phyloP scores from a whole-genome alignment of 2,113 vertebrate genomes.

The Barbus barbus region DNA sequence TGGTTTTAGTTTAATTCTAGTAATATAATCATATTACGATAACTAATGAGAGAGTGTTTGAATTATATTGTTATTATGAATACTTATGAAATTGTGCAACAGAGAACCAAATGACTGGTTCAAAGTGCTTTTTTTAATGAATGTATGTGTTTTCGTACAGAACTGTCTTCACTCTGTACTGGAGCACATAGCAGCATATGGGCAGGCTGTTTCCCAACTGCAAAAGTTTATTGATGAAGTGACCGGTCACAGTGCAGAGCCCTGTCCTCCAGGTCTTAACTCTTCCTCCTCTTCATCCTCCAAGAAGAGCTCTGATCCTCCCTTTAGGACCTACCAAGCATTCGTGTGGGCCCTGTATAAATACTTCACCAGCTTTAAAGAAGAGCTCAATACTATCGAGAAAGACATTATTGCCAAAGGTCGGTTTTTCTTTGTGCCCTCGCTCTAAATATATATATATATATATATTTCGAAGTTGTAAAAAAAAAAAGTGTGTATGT shows the following conservation, averaged over 20 bases:
- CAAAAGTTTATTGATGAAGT: slow-evolving; percentile 98
- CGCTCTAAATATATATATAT: too few relatives aligned
- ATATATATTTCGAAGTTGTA: too few relatives aligned
- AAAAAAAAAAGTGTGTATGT: too few relatives aligned
- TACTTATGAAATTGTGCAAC: not conserved
- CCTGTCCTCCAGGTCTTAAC: slow-evolving; percentile 68
- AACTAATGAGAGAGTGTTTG: too few relatives aligned
- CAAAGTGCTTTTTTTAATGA: not conserved
- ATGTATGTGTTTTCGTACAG: slow-evolving; percentile 64
- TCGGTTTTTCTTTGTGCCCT: not conserved
- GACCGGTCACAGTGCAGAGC: slow-evolving; percentile 85
- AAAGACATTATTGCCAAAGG: slow-evolving; percentile 86
- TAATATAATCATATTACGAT: too few relatives aligned
- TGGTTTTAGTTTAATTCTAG: too few relatives aligned
- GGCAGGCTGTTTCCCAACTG: slow-evolving; percentile 89
- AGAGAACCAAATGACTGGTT: not conserved
- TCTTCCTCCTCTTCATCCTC: slow-evolving; percentile 65
- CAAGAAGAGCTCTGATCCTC: slow-evolving; percentile 85
- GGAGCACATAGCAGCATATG: slow-evolving; percentile 91
- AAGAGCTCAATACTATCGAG: slow-evolving; percentile 90
- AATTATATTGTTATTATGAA: too few relatives aligned
- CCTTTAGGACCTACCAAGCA: slow-evolving; percentile 96
- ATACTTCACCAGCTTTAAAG: slow-evolving; percentile 91
- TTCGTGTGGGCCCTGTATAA: slow-evolving; percentile 98
- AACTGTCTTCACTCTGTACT: slow-evolving; percentile 88